A percentile compares a stretch with the other conserved stretches of the same genome.
Evolutionary conservation across 2,888 invertebrate genomes (phyloP).

Genomic region (Fabriciana adippe): DNA sequence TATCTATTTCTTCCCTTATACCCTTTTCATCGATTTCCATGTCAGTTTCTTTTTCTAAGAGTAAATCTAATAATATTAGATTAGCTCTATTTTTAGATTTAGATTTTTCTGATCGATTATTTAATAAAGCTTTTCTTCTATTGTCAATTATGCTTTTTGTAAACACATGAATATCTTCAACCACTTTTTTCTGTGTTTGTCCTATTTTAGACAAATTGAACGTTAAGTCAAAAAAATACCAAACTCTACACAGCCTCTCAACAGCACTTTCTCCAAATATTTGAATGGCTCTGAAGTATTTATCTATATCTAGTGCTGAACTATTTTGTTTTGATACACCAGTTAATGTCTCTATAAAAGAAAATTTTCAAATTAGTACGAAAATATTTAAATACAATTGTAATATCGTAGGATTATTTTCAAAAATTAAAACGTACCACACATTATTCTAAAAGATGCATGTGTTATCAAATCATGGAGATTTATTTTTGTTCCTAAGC

Average conservation of each 20-base stretch:
- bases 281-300: constrained; percentile 20
- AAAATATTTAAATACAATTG: not conserved
- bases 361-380: not conserved
- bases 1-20: constrained; percentile 25
- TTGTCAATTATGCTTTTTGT: constrained; percentile 9
- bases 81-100: not conserved
- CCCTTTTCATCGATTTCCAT: constrained; percentile 20
- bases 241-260: constrained; percentile 18
- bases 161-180: constrained; percentile 11
- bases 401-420: not conserved
- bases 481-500: not conserved
- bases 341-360: constrained; percentile 15
- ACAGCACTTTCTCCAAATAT: not conserved
- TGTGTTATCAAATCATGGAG: constrained; percentile 1
- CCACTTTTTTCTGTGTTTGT: constrained; percentile 5
- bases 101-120: not conserved
- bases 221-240: constrained; percentile 21
- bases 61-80: constrained; percentile 18
- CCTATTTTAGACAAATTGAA: constrained; percentile 5
- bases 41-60: constrained; percentile 20
- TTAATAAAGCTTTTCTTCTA: not conserved
- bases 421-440: constrained; percentile 9
- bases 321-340: constrained; percentile 5
- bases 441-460: constrained; percentile 8
- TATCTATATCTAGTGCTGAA: not conserved